Evolutionary conservation across 2,888 invertebrate genomes (phyloP), one percentile per base, ranked within the genome.

Genomic region (Punctoribates punctum): DNA sequence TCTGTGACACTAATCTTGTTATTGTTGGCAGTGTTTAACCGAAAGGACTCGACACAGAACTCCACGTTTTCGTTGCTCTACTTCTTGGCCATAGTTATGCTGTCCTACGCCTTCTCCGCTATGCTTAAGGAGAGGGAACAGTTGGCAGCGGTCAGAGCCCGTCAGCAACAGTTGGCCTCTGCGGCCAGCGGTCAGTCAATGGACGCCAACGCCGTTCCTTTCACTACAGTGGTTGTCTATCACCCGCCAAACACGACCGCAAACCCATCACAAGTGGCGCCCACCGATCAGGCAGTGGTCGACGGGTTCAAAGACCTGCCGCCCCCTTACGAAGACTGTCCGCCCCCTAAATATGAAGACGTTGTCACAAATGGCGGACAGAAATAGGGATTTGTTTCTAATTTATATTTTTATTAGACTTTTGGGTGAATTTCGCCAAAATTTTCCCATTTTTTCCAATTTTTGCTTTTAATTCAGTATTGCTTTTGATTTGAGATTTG

Each of bases 321-420:
- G 46, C 75, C 75, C 6, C 54, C 75, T 48, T 73, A 72, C 20
- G 72, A 72, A 1, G 54, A 73, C 54, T 73, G 72, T 51, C 75
- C 75, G 29, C 75, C 75, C 11, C 73, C 73, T 1, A 75, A 75
- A 25, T 75, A 75, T 42, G 75, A 75, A 75, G 75, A 75, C 23
- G 73, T 72, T 13, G 70, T 48, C 6, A n/a, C n/a, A n/a, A n/a
- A n/a, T n/a, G n/a, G n/a, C n/a, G n/a, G n/a, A n/a, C n/a, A n/a
- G n/a, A n/a, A n/a, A n/a, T n/a, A n/a, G n/a, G n/a, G n/a, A n/a
- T n/a, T n/a, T n/a, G n/a, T n/a, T n/a, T n/a, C n/a, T n/a, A n/a
- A n/a, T n/a, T n/a, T n/a, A n/a, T n/a, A n/a, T n/a, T n/a, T n/a
- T n/a, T n/a, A n/a, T n/a, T n/a, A n/a, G n/a, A n/a, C n/a, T n/a